These are phyloP conservation scores for Chitala chitala DNA, from an alignment of 2,113 vertebrate species.

Conservation along the genomic window DNA sequence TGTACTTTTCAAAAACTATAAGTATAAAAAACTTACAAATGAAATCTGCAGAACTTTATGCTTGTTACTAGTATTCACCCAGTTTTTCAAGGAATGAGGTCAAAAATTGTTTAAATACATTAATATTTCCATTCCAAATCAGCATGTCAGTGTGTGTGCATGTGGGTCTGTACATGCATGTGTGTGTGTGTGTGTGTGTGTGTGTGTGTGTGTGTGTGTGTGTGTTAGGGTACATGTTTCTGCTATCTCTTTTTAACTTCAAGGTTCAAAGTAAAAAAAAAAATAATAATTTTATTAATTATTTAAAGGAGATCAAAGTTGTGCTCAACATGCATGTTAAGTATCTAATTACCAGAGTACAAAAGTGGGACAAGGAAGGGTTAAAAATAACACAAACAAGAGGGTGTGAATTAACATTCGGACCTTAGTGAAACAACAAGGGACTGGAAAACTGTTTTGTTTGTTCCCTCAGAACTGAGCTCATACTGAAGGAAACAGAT, in stretches of 20 bases:
- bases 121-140: no score
- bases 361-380: neutral
- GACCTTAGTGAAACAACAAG: slow-evolving; percentile 6
- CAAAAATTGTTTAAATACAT: no score
- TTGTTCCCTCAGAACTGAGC: neutral
- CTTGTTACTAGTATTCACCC: no score
- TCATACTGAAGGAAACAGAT: neutral
- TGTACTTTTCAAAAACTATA: no score
- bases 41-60: no score
- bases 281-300: neutral
- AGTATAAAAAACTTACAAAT: no score
- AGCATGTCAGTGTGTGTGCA: neutral
- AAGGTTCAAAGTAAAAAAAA: neutral
- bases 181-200: neutral
- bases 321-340: slow-evolving; percentile 3
- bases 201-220: neutral
- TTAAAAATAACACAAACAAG: slow-evolving; percentile 10
- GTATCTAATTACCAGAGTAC: slow-evolving; percentile 8
- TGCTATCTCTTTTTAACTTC: neutral
- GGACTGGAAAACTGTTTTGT: neutral
- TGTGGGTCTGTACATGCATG: neutral
- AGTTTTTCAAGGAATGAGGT: no score
- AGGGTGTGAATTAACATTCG: neutral
- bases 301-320: slow-evolving; percentile 3
- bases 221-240: neutral